Evolutionary conservation across 2,888 invertebrate species (phyloP).

Genomic region (Nemapogon koenigi): DNA sequence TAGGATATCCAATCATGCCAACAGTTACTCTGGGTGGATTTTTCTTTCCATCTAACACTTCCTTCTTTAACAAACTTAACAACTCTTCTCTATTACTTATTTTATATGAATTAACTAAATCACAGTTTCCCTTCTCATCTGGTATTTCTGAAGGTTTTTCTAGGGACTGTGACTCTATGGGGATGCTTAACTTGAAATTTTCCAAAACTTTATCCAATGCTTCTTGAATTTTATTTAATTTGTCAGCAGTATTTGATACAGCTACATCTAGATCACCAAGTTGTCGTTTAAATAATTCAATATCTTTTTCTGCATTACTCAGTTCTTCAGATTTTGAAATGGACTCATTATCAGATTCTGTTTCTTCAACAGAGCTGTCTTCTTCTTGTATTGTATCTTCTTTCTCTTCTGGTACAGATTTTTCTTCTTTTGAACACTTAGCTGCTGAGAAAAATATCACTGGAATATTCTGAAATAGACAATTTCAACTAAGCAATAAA

Average conservation of each 20-base stretch:
- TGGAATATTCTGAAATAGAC: slow-evolving; percentile 59
- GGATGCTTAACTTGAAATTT: slow-evolving; percentile 36
- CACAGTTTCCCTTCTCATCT: slow-evolving; percentile 10
- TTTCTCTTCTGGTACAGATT: too few relatives aligned
- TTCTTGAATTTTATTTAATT: slow-evolving; percentile 59
- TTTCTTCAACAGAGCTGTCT: slow-evolving; percentile 33
- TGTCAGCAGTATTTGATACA: slow-evolving; percentile 60
- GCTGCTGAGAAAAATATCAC: slow-evolving; percentile 94
- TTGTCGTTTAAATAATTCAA: slow-evolving; percentile 55
- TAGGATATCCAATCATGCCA: slow-evolving; percentile 97
- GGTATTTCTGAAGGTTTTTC: too few relatives aligned
- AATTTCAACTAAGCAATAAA: slow-evolving; percentile 1
- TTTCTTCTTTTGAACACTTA: slow-evolving; percentile 58
- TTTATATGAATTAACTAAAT: slow-evolving; percentile 58
- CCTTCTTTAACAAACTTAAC: slow-evolving; percentile 71
- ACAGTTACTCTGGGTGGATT: slow-evolving; percentile 74
- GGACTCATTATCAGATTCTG: slow-evolving; percentile 25
- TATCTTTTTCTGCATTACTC: slow-evolving; percentile 37
- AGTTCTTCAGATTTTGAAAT: slow-evolving; percentile 20
- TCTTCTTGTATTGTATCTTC: slow-evolving; percentile 27
- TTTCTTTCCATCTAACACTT: slow-evolving; percentile 45
- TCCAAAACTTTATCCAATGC: slow-evolving; percentile 50
- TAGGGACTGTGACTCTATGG: slow-evolving; percentile 26
- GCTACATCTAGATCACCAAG: slow-evolving; percentile 57
- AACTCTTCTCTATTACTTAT: slow-evolving; percentile 73